These are phyloP conservation scores for Zootermopsis nevadensis DNA, from an alignment of 2,888 invertebrate genomes.

Conservation along the genomic window DNA sequence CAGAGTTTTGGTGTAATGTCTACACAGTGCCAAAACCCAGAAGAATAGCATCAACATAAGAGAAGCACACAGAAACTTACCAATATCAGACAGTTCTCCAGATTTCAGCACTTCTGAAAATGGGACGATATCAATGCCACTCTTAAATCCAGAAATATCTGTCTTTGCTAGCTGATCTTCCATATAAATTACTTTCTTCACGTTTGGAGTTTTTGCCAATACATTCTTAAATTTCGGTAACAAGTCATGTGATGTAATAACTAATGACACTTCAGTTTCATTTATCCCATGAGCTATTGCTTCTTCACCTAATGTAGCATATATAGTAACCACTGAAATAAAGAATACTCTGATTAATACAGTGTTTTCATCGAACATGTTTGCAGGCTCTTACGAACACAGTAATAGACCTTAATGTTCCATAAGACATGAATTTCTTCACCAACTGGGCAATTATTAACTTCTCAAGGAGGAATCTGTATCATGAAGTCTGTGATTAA, in stretches of 20 bases:
- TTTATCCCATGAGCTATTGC: conserved; percentile 97
- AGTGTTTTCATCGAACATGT: too few relatives aligned
- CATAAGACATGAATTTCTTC: too few relatives aligned
- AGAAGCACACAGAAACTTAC: conserved; percentile 48
- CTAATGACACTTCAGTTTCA: conserved; percentile 93
- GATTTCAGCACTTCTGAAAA: conserved; percentile 77
- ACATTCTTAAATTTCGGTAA: conserved; percentile 90
- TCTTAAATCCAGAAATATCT: conserved; percentile 76
- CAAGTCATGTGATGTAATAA: conserved; percentile 93
- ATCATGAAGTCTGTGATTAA: too few relatives aligned
- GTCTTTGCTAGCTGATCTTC: conserved; percentile 86
- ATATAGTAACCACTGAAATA: conserved; percentile 89
- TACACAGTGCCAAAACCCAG: too few relatives aligned
- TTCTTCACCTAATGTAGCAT: conserved; percentile 96
- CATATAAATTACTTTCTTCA: conserved; percentile 86
- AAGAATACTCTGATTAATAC: neutral
- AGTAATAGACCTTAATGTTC: too few relatives aligned
- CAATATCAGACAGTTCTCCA: conserved; percentile 63
- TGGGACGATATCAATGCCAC: conserved; percentile 77
- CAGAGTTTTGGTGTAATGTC: too few relatives aligned
- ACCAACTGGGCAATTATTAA: too few relatives aligned
- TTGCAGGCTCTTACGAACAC: too few relatives aligned
- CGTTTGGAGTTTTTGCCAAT: conserved; percentile 76
- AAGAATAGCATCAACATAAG: too few relatives aligned
- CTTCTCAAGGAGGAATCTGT: too few relatives aligned